These are phyloP conservation scores for Galleria mellonella DNA, from an alignment of 1,140 invertebrate genomes.

Conservation along the genomic window DNA sequence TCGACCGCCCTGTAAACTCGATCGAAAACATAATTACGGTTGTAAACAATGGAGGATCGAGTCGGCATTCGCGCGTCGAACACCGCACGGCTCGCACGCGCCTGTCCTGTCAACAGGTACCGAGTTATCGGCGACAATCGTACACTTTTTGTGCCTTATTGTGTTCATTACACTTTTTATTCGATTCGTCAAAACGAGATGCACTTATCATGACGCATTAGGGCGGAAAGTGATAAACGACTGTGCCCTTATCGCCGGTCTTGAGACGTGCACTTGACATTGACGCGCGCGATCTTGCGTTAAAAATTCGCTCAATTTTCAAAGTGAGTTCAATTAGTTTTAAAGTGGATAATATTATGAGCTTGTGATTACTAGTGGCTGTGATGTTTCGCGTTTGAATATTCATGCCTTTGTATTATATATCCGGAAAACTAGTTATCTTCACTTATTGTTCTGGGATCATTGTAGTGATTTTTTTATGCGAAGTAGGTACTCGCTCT, in stretches of 20 bases:
- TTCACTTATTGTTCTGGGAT: constrained; percentile 53
- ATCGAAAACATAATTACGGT: constrained; percentile 65
- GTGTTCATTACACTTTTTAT: constrained; percentile 18
- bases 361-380: constrained; percentile 29
- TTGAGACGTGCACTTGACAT: constrained; percentile 46
- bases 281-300: constrained; percentile 22
- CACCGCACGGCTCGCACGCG: constrained; percentile 50
- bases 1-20: constrained; percentile 58
- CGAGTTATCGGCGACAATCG: constrained; percentile 20
- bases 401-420: constrained; percentile 41
- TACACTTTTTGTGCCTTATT: constrained; percentile 31
- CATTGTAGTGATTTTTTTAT: constrained; percentile 56
- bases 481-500: constrained; percentile 21
- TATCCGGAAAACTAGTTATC: constrained; percentile 49
- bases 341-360: not conserved
- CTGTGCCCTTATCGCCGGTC: constrained; percentile 12
- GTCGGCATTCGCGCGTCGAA: constrained; percentile 59
- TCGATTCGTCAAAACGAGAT: constrained; percentile 21
- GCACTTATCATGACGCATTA: constrained; percentile 23
- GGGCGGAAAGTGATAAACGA: constrained; percentile 20
- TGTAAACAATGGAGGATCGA: constrained; percentile 57
- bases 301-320: constrained; percentile 8
- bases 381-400: constrained; percentile 39
- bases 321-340: constrained; percentile 21
- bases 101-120: constrained; percentile 33